Base-by-base conservation (phyloP, 2,113 vertebrate species). In the Butorides virescens region DNA sequence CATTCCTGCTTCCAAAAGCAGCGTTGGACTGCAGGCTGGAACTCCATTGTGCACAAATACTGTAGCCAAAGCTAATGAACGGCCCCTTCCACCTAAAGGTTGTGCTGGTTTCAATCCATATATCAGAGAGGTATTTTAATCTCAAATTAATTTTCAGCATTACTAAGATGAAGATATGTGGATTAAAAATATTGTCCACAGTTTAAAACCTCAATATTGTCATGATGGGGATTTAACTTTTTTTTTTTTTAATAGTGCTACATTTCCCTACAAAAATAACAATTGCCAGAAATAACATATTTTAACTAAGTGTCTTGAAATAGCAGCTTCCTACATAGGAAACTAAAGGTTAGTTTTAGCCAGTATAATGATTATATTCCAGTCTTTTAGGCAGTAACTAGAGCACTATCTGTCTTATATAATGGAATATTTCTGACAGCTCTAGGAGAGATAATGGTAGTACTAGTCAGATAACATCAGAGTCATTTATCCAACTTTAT, bases 401-500 rank as follows among this genome's bases (percentile, higher is more conserved):
- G 70, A 92, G 77, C 77, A 70, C 27, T 32, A 52, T 97, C 90
- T 96, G 92, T 97, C 97, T 97, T 93, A 61, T 18, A 72, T 62
- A 84, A 94, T 93, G 89, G 94, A 94, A 73, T 92, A 96, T 96
- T 95, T 97, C 91, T 96, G 87, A 95, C 92, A 92, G 91, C 59
- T 94, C 53, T 80, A 94, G 92, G 68, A 96, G 71, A 93, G 77
- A 96, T 95, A 96, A 97, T 93, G 89, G 92, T 97, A 96, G 94
- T 87, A 88, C 97, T 94, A 98, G 96, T 97, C 97, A 98, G 95
- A 97, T 96, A 95, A 92, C 50, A 75, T 97, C 55, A 88, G 93
- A 97, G 95, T 98, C 90, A 97, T 97, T 97, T 97, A 96, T 89
- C 90, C 94, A 96, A 96, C 90, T 95, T 97, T 95, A 97, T 97